Conservation (phyloP, 2,113 vertebrate genomes). For the Oryzias melastigma region DNA sequence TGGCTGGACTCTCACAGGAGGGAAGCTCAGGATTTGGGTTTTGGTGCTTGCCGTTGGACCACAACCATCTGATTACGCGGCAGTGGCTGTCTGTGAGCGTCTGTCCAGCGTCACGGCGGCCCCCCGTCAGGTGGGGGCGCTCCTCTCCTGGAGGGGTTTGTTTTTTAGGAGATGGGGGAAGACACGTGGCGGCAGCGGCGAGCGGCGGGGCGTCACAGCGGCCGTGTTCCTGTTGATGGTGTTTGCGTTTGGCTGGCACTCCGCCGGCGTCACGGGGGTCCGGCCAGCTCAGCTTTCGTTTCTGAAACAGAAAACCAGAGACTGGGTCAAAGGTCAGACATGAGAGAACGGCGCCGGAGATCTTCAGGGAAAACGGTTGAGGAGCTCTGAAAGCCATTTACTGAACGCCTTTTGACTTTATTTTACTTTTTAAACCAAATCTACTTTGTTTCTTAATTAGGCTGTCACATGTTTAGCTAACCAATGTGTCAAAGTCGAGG, state of each 20-base stretch:
- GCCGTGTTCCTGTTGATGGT: conserved; percentile 9
- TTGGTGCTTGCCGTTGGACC: conserved; percentile 21
- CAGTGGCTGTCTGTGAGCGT: conserved; percentile 35
- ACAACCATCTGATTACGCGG: conserved; percentile 7
- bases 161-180: conserved; percentile 12
- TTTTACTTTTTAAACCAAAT: too few relatives aligned
- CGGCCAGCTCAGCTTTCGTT: conserved; percentile 71
- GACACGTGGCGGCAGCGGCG: conserved; percentile 10
- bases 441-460: too few relatives aligned
- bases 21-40: conserved; percentile 9
- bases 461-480: too few relatives aligned
- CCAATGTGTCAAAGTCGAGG: too few relatives aligned
- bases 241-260: conserved; percentile 24
- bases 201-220: conserved; percentile 19
- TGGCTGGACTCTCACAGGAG: conserved; percentile 44
- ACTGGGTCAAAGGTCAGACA: not conserved
- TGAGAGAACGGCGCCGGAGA: not conserved
- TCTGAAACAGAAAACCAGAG: conserved; percentile 53
- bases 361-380: not conserved
- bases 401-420: too few relatives aligned
- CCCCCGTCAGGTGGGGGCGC: not conserved
- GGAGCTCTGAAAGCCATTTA: too few relatives aligned
- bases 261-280: conserved; percentile 36
- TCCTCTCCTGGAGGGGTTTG: conserved; percentile 7
- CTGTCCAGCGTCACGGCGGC: conserved; percentile 1